phyloP scores from a whole-genome alignment of 1,140 invertebrate genomes.

The Tetragonula clypearis region DNA sequence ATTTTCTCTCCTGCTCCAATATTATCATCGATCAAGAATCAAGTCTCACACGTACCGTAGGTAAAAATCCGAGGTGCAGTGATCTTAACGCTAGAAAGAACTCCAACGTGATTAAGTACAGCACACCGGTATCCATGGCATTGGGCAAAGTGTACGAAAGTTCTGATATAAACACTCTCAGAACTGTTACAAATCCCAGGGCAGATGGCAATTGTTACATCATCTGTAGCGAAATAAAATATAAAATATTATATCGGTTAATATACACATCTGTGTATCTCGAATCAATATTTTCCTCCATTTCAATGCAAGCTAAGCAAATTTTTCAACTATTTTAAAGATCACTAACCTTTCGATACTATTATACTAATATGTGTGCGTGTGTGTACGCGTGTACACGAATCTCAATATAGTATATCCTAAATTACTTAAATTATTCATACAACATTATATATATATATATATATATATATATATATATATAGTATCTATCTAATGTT shows the following conservation, averaged over 20 bases:
- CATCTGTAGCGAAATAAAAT: conserved; percentile 84
- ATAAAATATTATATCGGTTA: neutral
- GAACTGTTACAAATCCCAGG: conserved; percentile 97
- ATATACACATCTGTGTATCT: neutral
- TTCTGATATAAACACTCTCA: conserved; percentile 95
- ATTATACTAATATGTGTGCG: neutral
- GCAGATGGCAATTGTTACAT: conserved; percentile 93
- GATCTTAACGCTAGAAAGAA: conserved; percentile 90
- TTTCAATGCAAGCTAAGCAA: neutral
- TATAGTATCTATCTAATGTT: neutral
- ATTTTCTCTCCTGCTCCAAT: neutral
- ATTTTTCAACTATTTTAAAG: neutral
- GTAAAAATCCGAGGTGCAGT: conserved; percentile 94
- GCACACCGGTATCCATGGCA: conserved; percentile 94
- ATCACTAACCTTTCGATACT: neutral
- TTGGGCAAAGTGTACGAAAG: conserved; percentile 95
- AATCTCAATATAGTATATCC: too few relatives aligned
- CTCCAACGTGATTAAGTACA: conserved; percentile 97
- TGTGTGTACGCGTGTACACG: too few relatives aligned
- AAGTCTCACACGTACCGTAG: conserved; percentile 87
- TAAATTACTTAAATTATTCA: neutral
- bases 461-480: too few relatives aligned
- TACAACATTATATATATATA: neutral
- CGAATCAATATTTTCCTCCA: neutral
- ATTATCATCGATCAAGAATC: too few relatives aligned